Evolutionary conservation across 1,140 invertebrate genomes (phyloP), one percentile per base, ranked within the genome.

Genomic region (Oncopodura yosiiana): DNA sequence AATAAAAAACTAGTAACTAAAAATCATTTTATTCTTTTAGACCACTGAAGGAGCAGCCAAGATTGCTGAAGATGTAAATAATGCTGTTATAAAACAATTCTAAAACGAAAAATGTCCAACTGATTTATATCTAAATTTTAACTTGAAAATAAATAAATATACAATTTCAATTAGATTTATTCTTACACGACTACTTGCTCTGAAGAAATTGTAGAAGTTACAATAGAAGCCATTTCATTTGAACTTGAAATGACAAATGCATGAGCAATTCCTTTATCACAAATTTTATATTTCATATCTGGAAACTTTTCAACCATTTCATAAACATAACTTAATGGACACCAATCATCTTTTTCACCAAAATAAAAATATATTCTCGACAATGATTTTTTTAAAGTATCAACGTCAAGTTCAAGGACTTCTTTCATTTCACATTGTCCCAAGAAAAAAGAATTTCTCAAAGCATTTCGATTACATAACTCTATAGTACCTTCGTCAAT

Each of bases 301-400:
- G 83, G 82, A 64, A 82, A 75, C 24, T 71, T 70, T 14, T 67
- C 56, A 54, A 74, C 75, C 30, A 90, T 68, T 38, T 81, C 71
- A 21, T 78, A 66, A 63, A 77, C 86, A 66, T 80, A 84, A 45
- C 73, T 66, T 2, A 76, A 55, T 0, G 86, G 86, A 52, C 79
- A 79, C 87, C 87, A 92, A 1, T 75, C 73, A 68, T 91, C 87
- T 6, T 66, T 76, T 6, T 73, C 68, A 1, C 84, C 84, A 70
- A 87, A 90, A 67, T 87, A 87, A 24, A 87, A 76, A 61, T 78
- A 81, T 1, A 90, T 64, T 55, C 81, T 76, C 27, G 73, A 61
- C 27, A 75, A 66, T 65, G 81, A 70, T 38, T 77, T 68, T 36
- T 66, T 53, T 9, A 74, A 27, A n/a, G 56, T 61, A 18, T 75